Base-by-base conservation (phyloP, 2,888 invertebrate species). In the Limnephilus lunatus region DNA sequence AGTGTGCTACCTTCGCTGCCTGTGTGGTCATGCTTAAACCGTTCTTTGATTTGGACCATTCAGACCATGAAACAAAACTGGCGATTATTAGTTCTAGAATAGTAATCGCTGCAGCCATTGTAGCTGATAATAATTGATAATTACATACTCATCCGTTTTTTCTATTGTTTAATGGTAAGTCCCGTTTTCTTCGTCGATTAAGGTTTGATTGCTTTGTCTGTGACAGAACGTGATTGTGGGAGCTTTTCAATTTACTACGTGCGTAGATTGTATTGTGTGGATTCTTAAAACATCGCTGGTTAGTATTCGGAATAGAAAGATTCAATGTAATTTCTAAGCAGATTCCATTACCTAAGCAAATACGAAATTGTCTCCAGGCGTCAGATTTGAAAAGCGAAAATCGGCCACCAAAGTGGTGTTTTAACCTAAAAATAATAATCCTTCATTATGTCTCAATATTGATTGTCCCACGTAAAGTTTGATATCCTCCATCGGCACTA, bases 61-160 rank as follows among this genome's bases (percentile, higher is more conserved):
- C 90, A 92, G 93, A 92, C 93, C 93, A 91, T 93, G 92, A 93
- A 92, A 92, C 92, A 89, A 91, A 93, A 92, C 90, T 53, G 89
- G 87, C 90, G 91, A 91, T 92, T 93, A 91, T 80, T 31, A 68
- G 68, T 68, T 68, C 35, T 83, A 83, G 32, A 32, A 19, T 83
- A 32, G 35, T 83, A 83, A 83, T 83, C 11, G 35, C 68, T 25
- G 9, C 68, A 25, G 68, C 68, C 68, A 68, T 68, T 68, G 68
- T 68, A 68, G 68, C 25, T 25, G 68, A 68, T 68, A 9, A 25
- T 68, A 68, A 68, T 68, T 68, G 25, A 68, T 68, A 68, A 68
- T 68, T 68, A 68, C 68, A 68, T n/a, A 68, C 68, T 25, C 68
- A n/a, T 68, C n/a, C 68, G 68, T 68, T 68, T 68, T 68, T 68